A percentile compares a stretch with the other conserved stretches of the same genome.
Evolutionary conservation across 2,113 vertebrate species (phyloP).

Genomic region (Campylomormyrus numenius): DNA sequence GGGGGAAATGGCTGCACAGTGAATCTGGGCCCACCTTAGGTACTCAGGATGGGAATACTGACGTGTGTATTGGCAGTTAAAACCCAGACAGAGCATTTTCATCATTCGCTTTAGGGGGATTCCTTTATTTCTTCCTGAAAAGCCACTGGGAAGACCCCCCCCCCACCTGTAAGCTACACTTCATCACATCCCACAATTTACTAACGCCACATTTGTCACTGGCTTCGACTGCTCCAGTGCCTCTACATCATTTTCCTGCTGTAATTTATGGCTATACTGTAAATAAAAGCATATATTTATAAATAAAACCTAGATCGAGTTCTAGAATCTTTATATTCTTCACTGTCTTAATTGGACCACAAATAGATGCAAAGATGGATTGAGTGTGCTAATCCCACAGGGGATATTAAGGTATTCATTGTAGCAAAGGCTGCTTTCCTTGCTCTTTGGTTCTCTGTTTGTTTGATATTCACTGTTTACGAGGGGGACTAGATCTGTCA

Average conservation of each 20-base stretch:
- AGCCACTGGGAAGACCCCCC: background rate
- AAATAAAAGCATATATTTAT: constrained; percentile 15
- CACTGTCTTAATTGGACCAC: background rate
- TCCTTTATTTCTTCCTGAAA: background rate
- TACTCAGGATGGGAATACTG: background rate
- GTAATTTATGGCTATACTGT: constrained; percentile 30
- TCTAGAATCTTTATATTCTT: background rate
- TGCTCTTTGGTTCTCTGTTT: background rate
- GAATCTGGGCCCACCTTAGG: background rate
- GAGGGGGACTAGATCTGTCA: background rate
- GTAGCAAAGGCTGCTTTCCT: background rate
- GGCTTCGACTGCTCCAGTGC: constrained; percentile 38
- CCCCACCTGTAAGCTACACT: background rate
- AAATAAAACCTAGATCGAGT: constrained; percentile 12
- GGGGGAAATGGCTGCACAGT: background rate
- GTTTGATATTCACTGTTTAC: background rate
- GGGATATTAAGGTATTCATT: background rate
- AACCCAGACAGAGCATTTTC: background rate
- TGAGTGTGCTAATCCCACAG: background rate
- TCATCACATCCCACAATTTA: background rate
- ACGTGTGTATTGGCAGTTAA: background rate
- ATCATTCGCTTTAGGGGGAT: background rate
- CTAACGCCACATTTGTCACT: constrained; percentile 25
- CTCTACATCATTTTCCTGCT: constrained; percentile 25
- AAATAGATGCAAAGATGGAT: background rate